These are phyloP conservation scores for Contarinia nasturtii DNA, from an alignment of 1,140 invertebrate species.

Conservation along the genomic window DNA sequence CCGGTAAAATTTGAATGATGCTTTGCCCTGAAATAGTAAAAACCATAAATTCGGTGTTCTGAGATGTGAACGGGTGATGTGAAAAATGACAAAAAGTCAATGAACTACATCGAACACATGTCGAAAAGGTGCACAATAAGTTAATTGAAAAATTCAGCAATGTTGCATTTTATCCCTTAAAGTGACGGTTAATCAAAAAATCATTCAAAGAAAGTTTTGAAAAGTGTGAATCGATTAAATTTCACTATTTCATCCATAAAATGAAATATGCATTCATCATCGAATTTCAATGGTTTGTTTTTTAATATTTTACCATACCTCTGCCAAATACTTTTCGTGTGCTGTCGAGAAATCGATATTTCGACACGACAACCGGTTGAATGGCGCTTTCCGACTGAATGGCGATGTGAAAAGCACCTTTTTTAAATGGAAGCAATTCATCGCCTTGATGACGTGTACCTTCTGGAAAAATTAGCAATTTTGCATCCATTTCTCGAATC, in stretches of 20 bases:
- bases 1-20: slow-evolving; percentile 48
- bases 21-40: slow-evolving; percentile 32
- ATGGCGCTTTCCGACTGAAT: slow-evolving; percentile 64
- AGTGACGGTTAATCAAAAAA: too few species aligned
- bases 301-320: slow-evolving; percentile 34
- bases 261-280: background rate
- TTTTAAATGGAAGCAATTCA: slow-evolving; percentile 63
- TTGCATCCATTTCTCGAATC: slow-evolving; percentile 41
- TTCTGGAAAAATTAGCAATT: slow-evolving; percentile 53
- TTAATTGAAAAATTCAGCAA: too few species aligned
- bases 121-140: too few species aligned
- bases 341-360: slow-evolving; percentile 65
- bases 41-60: background rate
- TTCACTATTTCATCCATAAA: too few species aligned
- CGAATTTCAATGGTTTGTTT: background rate
- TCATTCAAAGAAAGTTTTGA: too few species aligned
- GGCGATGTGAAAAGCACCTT: slow-evolving; percentile 86
- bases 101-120: too few species aligned
- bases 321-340: slow-evolving; percentile 50
- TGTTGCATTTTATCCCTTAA: too few species aligned
- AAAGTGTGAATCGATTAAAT: too few species aligned
- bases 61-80: too few species aligned
- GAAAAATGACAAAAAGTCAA: too few species aligned
- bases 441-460: slow-evolving; percentile 48
- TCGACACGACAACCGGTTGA: slow-evolving; percentile 75